Evolutionary conservation across 1,140 invertebrate genomes (phyloP), one percentile per base, ranked within the genome.

Genomic region (Zaprionus nigranus): DNA sequence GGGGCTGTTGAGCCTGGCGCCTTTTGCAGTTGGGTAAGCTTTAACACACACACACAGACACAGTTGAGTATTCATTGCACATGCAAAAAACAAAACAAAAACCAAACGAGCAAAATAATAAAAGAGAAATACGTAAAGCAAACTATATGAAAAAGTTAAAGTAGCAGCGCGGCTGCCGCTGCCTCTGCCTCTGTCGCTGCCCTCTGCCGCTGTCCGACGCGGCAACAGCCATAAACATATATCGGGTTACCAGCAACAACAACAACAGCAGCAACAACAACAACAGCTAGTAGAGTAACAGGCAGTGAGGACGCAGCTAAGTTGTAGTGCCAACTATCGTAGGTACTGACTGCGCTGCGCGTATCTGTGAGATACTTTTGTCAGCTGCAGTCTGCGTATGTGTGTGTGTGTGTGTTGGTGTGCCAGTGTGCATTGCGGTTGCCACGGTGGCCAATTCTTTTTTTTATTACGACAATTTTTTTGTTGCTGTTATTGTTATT

Each of bases 181-280:
- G 30, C 28, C 7, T 6, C 24, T 24, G 24, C 24, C 24, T 5
- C 26, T 28, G 26, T 7, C 28, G 5, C 28, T 28, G 28, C 9
- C 28, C 30, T 82, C 6, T 69, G 54, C 22, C 13, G 61, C 28
- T 57, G 78, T 70, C 49, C 57, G 79, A 75, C 63, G 84, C 87
- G 84, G 84, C 84, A 85, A 84, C 85, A 87, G 84, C 83, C 83
- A 87, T 87, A 87, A 87, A 87, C 83, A 87, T 87, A 88, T 87
- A 87, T 87, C 83, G 68, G 75, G 85, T 87, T 87, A 87, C 83
- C 83, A 74, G 43, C 68, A 81, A 79, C 83, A 77, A 66, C 68
- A 81, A 79, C 83, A 77, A 66, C 57, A 81, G 75, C 83, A 17
- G 17, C 24, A 74, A 63, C 54, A 75, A 46, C 59, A 60, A 51